phyloP scores from a whole-genome alignment of 2,113 vertebrate genomes.

The Paraplagusia blochii region DNA sequence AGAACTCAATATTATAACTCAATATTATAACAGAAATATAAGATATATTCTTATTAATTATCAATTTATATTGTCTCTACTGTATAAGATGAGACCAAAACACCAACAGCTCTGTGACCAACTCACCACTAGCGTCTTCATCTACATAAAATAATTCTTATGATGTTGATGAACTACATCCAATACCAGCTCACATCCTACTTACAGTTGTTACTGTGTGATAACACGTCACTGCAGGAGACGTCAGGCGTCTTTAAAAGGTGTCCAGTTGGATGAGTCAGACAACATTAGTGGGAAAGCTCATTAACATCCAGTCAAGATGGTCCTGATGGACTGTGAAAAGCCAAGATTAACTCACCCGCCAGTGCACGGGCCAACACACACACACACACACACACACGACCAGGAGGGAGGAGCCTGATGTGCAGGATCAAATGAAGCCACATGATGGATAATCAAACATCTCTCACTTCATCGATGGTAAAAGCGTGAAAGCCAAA shows the following conservation, averaged over 20 bases:
- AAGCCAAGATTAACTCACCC: constrained; percentile 68
- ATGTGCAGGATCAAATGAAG: constrained; percentile 16
- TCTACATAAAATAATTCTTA: background rate
- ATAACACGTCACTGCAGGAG: constrained; percentile 20
- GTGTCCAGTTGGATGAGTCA: constrained; percentile 57
- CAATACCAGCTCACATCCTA: constrained; percentile 4
- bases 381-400: constrained; percentile 40
- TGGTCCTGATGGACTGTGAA: constrained; percentile 69
- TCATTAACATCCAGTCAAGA: constrained; percentile 64
- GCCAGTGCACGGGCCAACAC: constrained; percentile 40
- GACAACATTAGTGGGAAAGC: constrained; percentile 63
- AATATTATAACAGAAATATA: too few species aligned
- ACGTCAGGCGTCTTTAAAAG: constrained; percentile 53
- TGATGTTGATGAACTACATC: background rate
- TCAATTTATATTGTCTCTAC: too few species aligned
- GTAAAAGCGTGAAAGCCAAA: background rate
- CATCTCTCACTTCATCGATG: background rate
- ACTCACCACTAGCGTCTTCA: background rate
- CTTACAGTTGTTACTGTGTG: constrained; percentile 23
- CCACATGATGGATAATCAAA: constrained; percentile 11
- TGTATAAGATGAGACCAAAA: too few species aligned
- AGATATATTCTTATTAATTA: too few species aligned
- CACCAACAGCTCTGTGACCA: background rate
- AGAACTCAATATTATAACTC: too few species aligned
- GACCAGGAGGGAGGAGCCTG: constrained; percentile 8